A percentile compares a stretch with the other conserved stretches of the same genome.
Conservation (phyloP, 1,140 invertebrate genomes). For the Calosoma granatense region DNA sequence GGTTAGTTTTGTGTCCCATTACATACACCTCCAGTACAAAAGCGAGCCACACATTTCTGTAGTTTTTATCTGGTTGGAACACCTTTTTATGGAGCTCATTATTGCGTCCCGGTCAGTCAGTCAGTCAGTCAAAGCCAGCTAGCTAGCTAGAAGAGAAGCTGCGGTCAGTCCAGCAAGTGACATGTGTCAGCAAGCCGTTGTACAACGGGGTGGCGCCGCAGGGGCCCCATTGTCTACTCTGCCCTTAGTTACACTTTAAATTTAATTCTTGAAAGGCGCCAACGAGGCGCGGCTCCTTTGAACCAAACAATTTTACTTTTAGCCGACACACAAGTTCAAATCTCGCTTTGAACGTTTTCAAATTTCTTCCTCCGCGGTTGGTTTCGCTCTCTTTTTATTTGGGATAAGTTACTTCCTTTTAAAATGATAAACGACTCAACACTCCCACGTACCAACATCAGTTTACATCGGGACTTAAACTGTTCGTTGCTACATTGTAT, state of each 20-base stretch:
- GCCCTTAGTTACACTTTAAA: constrained; percentile 2
- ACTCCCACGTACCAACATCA: constrained; percentile 3
- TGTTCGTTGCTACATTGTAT: background rate
- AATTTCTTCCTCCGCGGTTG: background rate
- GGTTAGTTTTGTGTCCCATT: background rate
- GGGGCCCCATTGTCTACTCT: constrained; percentile 1
- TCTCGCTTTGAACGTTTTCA: background rate
- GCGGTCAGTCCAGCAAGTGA: constrained; percentile 12
- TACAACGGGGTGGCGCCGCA: constrained; percentile 3
- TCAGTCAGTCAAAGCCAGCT: too few species aligned
- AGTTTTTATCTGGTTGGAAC: constrained; percentile 11
- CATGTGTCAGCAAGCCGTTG: constrained; percentile 17
- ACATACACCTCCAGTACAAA: background rate
- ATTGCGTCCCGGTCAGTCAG: constrained; percentile 7
- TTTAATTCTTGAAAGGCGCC: constrained; percentile 8
- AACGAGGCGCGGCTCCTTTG: constrained; percentile 3
- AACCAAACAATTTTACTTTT: too few species aligned
- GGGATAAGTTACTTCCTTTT: constrained; percentile 7
- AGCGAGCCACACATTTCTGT: background rate
- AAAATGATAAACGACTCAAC: constrained; percentile 9
- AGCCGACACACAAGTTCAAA: too few species aligned
- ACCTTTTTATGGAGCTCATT: constrained; percentile 17
- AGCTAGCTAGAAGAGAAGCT: too few species aligned
- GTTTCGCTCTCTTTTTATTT: background rate
- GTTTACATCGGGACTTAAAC: background rate